Evolutionary conservation across 2,797 vertebrate species (phyloP).

Genomic region (Sphaeramia orbicularis): DNA sequence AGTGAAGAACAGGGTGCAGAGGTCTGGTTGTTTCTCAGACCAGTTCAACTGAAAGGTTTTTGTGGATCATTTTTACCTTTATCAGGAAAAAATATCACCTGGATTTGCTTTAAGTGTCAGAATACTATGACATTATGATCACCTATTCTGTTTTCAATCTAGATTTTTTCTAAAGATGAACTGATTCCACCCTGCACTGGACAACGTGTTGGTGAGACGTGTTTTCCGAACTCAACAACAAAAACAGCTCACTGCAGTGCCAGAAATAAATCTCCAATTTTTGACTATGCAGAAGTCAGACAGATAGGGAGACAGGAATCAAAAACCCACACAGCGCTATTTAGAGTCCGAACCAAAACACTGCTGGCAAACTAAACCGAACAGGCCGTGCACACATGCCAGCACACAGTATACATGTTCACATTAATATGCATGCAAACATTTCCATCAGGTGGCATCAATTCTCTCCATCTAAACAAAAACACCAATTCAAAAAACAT

Average conservation of each 20-base stretch:
- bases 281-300: constrained; percentile 46
- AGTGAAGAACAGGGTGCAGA: too few species aligned
- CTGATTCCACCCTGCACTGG: not conserved
- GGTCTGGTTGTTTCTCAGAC: too few species aligned
- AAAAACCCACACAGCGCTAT: constrained; percentile 57
- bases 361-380: constrained; percentile 28
- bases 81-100: too few species aligned
- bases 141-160: too few species aligned
- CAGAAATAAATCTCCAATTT: constrained; percentile 49
- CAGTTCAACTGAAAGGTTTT: too few species aligned
- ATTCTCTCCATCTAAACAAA: constrained; percentile 29
- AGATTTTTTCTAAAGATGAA: too few species aligned
- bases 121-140: too few species aligned
- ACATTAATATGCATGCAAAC: constrained; percentile 47
- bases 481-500: constrained; percentile 19
- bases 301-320: constrained; percentile 45
- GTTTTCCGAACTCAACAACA: constrained; percentile 26
- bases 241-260: constrained; percentile 19
- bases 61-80: too few species aligned
- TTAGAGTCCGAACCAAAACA: constrained; percentile 47
- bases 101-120: too few species aligned
- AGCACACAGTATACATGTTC: constrained; percentile 8
- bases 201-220: constrained; percentile 21
- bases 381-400: constrained; percentile 11
- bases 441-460: constrained; percentile 38